Percentiles rank a stretch among this genome's conserved stretches.
Evolutionary conservation across 2,113 vertebrate genomes (phyloP).

Genomic region (Hippocampus guttulatus): DNA sequence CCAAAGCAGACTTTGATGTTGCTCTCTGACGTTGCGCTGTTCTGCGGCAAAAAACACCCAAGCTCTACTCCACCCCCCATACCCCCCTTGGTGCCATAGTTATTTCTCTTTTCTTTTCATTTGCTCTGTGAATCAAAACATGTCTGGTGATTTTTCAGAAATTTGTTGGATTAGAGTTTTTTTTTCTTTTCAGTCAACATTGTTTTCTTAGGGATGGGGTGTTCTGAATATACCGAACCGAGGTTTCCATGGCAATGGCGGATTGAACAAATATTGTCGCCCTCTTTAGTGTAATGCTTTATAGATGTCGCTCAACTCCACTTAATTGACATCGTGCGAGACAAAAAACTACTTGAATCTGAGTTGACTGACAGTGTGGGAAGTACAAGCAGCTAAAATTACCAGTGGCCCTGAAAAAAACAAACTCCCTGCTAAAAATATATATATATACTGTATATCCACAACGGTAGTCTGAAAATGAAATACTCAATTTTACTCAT

Average conservation of each 20-base stretch:
- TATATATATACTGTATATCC: no score
- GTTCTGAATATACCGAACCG: no score
- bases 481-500: not conserved
- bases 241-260: no score
- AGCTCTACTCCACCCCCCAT: not conserved
- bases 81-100: not conserved
- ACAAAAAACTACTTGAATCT: not conserved
- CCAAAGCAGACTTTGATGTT: slow-evolving; percentile 50
- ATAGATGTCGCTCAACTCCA: no score
- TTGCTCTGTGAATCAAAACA: no score
- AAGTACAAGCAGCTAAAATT: not conserved
- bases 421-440: no score
- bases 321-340: not conserved
- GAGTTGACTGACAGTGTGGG: not conserved
- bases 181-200: no score
- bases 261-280: no score
- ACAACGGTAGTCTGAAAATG: not conserved
- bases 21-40: slow-evolving; percentile 29
- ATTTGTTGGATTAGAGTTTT: no score
- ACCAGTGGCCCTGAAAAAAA: not conserved
- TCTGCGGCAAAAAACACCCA: slow-evolving; percentile 33
- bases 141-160: no score
- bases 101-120: not conserved
- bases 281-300: no score
- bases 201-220: no score